These are phyloP conservation scores for Gymnocheta viridis DNA, from an alignment of 2,888 invertebrate species.

Conservation along the genomic window DNA sequence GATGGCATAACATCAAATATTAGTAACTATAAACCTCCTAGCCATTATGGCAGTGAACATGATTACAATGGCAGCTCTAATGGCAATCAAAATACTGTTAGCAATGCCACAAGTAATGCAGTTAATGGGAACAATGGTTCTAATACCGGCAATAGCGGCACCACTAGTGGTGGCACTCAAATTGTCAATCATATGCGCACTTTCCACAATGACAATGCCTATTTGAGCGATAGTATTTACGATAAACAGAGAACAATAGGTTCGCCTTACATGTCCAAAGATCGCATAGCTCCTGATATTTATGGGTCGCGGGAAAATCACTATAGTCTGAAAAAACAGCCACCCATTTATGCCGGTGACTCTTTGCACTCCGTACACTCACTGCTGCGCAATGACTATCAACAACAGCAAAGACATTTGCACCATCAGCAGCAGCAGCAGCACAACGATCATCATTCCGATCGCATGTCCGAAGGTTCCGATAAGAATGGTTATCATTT, in stretches of 20 bases:
- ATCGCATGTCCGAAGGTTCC: slow-evolving; percentile 87
- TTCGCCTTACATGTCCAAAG: slow-evolving; percentile 81
- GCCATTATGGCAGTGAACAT: slow-evolving; percentile 81
- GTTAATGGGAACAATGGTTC: slow-evolving; percentile 53
- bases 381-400: slow-evolving; percentile 81
- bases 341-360: slow-evolving; percentile 77
- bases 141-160: slow-evolving; percentile 57
- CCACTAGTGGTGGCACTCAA: slow-evolving; percentile 77
- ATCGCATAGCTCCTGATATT: slow-evolving; percentile 81
- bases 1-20: slow-evolving; percentile 72
- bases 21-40: slow-evolving; percentile 78
- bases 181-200: slow-evolving; percentile 81
- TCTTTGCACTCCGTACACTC: slow-evolving; percentile 81
- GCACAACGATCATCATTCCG: slow-evolving; percentile 82
- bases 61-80: slow-evolving; percentile 76
- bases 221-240: slow-evolving; percentile 80
- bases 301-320: slow-evolving; percentile 81
- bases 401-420: slow-evolving; percentile 80
- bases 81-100: slow-evolving; percentile 68
- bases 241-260: slow-evolving; percentile 80
- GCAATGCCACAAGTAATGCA: slow-evolving; percentile 72
- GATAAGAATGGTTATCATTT: slow-evolving; percentile 92
- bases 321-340: slow-evolving; percentile 79
- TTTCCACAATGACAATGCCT: slow-evolving; percentile 80
- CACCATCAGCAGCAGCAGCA: slow-evolving; percentile 76